Evolutionary conservation across 2,888 invertebrate genomes (phyloP).

Genomic region (Noctua fimbriata): DNA sequence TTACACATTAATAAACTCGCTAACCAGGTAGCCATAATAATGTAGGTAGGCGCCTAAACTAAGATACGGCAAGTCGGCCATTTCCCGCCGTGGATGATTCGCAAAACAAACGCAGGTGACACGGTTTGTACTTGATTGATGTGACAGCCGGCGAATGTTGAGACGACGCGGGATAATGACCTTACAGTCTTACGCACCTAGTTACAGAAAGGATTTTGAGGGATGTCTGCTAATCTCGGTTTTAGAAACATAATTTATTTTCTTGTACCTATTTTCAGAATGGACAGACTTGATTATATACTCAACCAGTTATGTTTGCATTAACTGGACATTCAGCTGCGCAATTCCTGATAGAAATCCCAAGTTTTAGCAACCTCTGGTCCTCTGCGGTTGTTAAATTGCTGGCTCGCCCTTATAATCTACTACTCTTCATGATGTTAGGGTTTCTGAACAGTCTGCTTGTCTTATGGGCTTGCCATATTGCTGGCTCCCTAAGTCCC

Average conservation of each 20-base stretch:
- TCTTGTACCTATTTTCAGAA: neutral
- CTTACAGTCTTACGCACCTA: constrained; percentile 48
- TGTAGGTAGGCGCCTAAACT: constrained; percentile 23
- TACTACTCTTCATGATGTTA: too few species aligned
- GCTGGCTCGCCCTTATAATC: too few species aligned
- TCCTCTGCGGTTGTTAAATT: too few species aligned
- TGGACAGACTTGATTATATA: neutral
- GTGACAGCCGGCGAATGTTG: constrained; percentile 59
- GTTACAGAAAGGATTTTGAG: constrained; percentile 5
- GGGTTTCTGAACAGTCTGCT: too few species aligned
- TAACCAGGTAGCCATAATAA: constrained; percentile 33
- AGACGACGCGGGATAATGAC: constrained; percentile 66
- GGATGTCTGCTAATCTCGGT: neutral
- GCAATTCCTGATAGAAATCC: neutral
- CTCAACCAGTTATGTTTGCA: neutral
- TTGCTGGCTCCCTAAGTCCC: too few species aligned
- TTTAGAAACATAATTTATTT: neutral
- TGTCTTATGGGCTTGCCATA: too few species aligned
- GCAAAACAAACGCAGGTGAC: constrained; percentile 72
- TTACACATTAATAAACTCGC: constrained; percentile 1
- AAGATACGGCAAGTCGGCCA: constrained; percentile 63
- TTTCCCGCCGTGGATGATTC: constrained; percentile 63
- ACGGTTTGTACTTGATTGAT: constrained; percentile 72
- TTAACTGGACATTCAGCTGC: neutral
- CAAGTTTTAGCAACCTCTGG: neutral